Conservation (phyloP, 2,113 vertebrate genomes). For the Chrysochloris asiatica region DNA sequence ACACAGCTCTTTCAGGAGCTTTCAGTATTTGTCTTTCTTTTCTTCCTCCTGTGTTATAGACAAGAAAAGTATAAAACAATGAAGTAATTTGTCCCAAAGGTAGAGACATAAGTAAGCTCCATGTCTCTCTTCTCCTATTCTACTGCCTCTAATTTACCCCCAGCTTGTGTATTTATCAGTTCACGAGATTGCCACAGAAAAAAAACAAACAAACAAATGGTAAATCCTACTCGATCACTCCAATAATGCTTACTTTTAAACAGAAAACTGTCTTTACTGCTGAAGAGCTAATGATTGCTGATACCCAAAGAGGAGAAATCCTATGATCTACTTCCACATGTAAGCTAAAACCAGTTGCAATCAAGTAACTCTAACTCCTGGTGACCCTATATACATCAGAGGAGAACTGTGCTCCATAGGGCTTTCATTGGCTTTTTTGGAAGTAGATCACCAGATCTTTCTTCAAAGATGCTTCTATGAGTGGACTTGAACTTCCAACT, state of each 20-base stretch:
- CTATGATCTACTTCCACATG: background rate
- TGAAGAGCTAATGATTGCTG: background rate
- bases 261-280: background rate
- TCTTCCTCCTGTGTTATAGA: background rate
- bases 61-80: background rate
- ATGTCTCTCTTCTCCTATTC: rapidly evolving
- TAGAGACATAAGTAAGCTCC: background rate
- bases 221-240: background rate
- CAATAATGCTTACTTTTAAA: background rate
- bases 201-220: background rate
- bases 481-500: background rate
- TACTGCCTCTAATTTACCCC: background rate
- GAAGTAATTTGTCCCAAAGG: background rate
- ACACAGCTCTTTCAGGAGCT: background rate
- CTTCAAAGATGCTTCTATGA: background rate
- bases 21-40: background rate
- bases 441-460: too few species aligned
- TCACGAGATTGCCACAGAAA: background rate
- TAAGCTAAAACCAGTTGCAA: background rate
- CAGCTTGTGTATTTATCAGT: background rate
- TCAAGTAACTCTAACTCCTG: background rate
- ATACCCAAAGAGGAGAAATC: background rate
- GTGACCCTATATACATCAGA: background rate
- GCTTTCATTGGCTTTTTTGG: background rate
- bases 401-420: background rate